These are phyloP conservation scores for Drosophila miranda DNA, from an alignment of 1,140 invertebrate genomes.

Conservation along the genomic window DNA sequence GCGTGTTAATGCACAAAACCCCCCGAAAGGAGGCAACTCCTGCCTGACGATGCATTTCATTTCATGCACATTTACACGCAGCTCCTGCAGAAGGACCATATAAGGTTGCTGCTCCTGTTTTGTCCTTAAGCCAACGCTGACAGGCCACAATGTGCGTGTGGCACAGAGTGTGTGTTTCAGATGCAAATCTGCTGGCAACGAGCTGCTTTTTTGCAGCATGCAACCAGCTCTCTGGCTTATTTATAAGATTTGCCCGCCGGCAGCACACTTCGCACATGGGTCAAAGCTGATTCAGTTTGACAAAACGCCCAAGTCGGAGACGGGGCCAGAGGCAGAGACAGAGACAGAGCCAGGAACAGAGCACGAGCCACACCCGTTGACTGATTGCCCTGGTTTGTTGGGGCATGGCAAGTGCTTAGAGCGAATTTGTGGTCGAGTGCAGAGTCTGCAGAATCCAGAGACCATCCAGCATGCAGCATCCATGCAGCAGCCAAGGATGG, in stretches of 20 bases:
- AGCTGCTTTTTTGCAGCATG: constrained; percentile 42
- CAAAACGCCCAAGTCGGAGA: constrained; percentile 38
- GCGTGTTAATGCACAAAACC: constrained; percentile 77
- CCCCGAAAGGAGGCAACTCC: background rate
- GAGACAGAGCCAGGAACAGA: too few species aligned
- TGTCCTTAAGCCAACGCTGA: constrained; percentile 58
- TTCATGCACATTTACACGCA: constrained; percentile 64
- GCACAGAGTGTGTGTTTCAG: constrained; percentile 32
- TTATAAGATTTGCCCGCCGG: constrained; percentile 74
- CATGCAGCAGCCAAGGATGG: background rate
- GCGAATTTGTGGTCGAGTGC: constrained; percentile 28
- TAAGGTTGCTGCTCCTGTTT: constrained; percentile 25
- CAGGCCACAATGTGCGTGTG: constrained; percentile 35
- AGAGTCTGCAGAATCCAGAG: background rate
- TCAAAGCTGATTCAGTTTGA: constrained; percentile 63
- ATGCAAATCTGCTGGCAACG: constrained; percentile 67
- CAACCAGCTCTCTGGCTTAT: constrained; percentile 49
- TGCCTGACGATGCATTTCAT: constrained; percentile 60
- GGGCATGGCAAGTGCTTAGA: constrained; percentile 15
- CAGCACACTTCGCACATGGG: constrained; percentile 59
- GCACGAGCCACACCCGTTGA: constrained; percentile 22
- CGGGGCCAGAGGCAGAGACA: too few species aligned
- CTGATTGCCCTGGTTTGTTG: constrained; percentile 44
- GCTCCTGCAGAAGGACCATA: constrained; percentile 18
- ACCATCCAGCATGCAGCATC: too few species aligned